These are phyloP conservation scores for Oscheius onirici DNA, from an alignment of 2,888 invertebrate species.

Conservation along the genomic window DNA sequence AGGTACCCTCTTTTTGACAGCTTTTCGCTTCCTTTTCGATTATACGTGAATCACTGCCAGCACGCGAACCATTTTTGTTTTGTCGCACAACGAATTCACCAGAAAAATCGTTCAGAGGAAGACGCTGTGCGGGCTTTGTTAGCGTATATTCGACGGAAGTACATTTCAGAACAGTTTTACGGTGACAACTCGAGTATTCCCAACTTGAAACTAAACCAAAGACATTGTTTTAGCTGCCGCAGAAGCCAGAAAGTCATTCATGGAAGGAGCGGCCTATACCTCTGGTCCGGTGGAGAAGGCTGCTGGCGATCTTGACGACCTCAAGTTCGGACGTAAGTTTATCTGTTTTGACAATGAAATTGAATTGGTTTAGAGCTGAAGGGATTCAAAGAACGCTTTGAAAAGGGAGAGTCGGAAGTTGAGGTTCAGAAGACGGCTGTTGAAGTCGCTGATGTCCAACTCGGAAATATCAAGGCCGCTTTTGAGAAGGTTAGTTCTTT, in stretches of 20 bases:
- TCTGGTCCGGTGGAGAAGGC: conserved; percentile 60
- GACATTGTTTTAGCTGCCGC: conserved; percentile 59
- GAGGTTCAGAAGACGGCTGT: conserved; percentile 60
- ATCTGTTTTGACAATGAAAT: too few relatives aligned
- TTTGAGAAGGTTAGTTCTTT: conserved; percentile 61
- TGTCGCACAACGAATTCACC: too few relatives aligned
- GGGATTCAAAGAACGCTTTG: conserved; percentile 70
- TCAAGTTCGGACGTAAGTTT: conserved; percentile 61
- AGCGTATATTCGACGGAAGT: conserved; percentile 44
- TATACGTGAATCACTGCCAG: conserved; percentile 7
- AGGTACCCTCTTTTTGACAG: conserved; percentile 40
- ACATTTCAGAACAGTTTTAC: conserved; percentile 32
- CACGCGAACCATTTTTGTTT: background rate
- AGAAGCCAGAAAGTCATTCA: conserved; percentile 69
- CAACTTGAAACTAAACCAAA: background rate
- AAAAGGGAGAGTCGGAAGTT: conserved; percentile 56
- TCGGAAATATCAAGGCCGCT: conserved; percentile 68
- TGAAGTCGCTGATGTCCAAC: conserved; percentile 59
- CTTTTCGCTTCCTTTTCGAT: conserved; percentile 4
- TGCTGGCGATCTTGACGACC: conserved; percentile 63
- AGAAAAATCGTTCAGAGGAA: conserved; percentile 20
- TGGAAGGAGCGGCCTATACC: conserved; percentile 68
- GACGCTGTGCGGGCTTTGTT: conserved; percentile 52
- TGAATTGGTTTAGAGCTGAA: conserved; percentile 53
- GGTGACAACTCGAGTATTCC: conserved; percentile 26